These are phyloP conservation scores for Drosophila triauraria DNA, from an alignment of 1,140 invertebrate species.

Conservation along the genomic window DNA sequence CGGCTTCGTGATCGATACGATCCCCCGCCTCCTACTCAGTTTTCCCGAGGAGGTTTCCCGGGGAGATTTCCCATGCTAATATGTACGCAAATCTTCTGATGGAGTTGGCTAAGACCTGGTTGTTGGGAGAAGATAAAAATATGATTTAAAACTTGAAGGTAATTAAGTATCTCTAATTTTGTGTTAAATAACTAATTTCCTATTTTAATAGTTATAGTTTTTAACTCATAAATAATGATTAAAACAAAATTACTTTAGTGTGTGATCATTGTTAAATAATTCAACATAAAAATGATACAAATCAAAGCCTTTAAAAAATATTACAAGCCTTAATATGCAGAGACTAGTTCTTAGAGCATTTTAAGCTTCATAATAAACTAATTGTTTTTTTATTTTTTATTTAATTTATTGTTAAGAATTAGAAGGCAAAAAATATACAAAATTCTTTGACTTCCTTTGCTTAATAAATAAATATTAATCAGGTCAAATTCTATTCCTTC, in stretches of 20 bases:
- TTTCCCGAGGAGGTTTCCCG: slow-evolving; percentile 19
- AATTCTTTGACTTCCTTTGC: too few relatives aligned
- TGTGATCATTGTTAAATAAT: too few relatives aligned
- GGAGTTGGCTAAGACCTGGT: slow-evolving; percentile 7
- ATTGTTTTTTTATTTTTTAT: too few relatives aligned
- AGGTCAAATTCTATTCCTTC: not conserved
- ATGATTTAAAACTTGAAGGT: not conserved
- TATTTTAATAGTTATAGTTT: too few relatives aligned
- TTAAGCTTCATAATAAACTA: not conserved
- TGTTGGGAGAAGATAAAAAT: not conserved
- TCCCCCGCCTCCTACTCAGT: slow-evolving; percentile 13
- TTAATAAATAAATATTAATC: not conserved
- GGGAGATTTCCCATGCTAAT: slow-evolving; percentile 71
- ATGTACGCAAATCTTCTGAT: not conserved
- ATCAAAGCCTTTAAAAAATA: not conserved
- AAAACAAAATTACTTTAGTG: too few relatives aligned
- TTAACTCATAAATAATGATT: too few relatives aligned
- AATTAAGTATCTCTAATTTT: too few relatives aligned
- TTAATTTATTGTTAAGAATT: too few relatives aligned
- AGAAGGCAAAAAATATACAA: too few relatives aligned
- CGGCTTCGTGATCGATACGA: slow-evolving; percentile 43
- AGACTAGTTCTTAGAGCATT: not conserved
- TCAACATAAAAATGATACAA: not conserved
- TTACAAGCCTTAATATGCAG: not conserved
- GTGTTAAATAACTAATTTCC: not conserved